Percentiles rank a stretch among this genome's conserved stretches.
Evolutionary conservation across 2,888 invertebrate genomes (phyloP).

Genomic region (Anorthoa munda): DNA sequence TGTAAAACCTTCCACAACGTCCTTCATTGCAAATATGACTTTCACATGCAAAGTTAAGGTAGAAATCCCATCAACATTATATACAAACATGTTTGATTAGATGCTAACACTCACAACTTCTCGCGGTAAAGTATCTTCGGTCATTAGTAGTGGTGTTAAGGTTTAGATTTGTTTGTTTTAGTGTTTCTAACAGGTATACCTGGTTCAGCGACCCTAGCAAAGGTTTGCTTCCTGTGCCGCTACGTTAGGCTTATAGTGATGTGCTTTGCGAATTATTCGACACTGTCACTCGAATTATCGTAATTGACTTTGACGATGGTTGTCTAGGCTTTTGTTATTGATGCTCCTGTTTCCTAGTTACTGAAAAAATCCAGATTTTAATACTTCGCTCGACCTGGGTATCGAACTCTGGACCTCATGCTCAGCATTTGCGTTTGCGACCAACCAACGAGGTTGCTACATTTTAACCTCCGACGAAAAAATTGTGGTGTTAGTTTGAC

Average conservation of each 20-base stretch:
- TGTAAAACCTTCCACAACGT: conserved; percentile 71
- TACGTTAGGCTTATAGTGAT: conserved; percentile 56
- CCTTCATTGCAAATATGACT: conserved; percentile 60
- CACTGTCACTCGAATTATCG: conserved; percentile 16
- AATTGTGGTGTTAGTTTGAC: no score
- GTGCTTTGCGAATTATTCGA: conserved; percentile 35
- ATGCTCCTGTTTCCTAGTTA: no score
- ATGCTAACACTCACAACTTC: conserved; percentile 73
- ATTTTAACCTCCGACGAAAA: no score
- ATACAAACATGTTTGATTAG: conserved; percentile 83
- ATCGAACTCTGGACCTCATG: no score
- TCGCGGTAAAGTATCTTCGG: conserved; percentile 44
- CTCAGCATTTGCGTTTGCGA: no score
- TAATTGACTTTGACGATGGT: background rate
- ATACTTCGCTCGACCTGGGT: no score
- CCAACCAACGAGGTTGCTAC: no score
- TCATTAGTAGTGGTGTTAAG: conserved; percentile 56
- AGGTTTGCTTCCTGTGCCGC: conserved; percentile 80
- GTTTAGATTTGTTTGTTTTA: conserved; percentile 60
- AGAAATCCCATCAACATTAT: conserved; percentile 57
- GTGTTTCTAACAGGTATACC: conserved; percentile 75
- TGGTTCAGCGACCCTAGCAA: conserved; percentile 82
- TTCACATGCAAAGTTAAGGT: conserved; percentile 50
- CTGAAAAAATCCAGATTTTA: no score
- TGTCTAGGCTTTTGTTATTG: no score